Evolutionary conservation across 23 tunicate species (phyloP), one percentile per base, ranked within the genome.

Genomic region (Styela clava): DNA sequence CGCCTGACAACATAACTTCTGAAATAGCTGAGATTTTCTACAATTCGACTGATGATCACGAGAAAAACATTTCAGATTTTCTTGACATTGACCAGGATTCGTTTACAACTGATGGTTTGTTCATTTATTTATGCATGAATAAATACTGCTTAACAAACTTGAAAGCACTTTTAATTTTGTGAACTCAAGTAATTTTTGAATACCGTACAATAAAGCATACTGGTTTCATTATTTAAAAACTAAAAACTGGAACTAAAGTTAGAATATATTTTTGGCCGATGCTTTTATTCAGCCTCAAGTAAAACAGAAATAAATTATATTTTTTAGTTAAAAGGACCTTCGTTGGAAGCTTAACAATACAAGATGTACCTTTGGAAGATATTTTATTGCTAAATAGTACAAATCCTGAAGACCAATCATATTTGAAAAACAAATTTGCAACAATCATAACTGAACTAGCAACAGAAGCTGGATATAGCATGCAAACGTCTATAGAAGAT

Each of bases 41-140:
- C 77, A 71, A 26, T 35, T 71, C 35, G 35, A 30, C 35, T 34
- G 34, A 71, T 21, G 37, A 27, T 5, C 24, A 71, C 2, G 32
- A 36, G 44, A 24, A 9, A 27, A 76, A 44, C 44, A 24, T 27
- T 24, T 76, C 81, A 16, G 23, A 24, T 21, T 36, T 44, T 20
- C 0, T 76, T 18, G 81, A 76, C 1, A 33, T 33, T 22, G 52
- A 73, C 18, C 33, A 36, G 16, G 81, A 76, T 44, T 76, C 81
- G 7, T 76, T 76, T 52, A 31, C 52, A 52, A 44, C 37, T 52
- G 32, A 52, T 20, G 65, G 81, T 76, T 33, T 21, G 64, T 36
- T 52, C 44, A 32, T 31, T 31, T 74, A 0, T 19, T 69, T 27
- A 0, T 24, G 20, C 1, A 22, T 23, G n/a, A n/a, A n/a, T n/a